Base-by-base conservation (phyloP, 1,140 invertebrate genomes). In the Mercenaria mercenaria region DNA sequence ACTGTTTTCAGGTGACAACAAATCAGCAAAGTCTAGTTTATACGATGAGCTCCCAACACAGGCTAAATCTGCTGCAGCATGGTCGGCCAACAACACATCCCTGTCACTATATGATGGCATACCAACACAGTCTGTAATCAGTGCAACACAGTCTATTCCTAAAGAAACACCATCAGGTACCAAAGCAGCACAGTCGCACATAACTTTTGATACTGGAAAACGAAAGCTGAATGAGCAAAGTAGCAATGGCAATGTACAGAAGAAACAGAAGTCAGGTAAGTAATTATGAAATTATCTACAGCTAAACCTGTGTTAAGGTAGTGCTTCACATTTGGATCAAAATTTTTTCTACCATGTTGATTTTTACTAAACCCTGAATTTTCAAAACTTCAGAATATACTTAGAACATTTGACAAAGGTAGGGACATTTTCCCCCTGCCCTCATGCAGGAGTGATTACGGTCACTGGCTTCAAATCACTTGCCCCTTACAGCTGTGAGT, bases 201-300 rank as follows among this genome's bases (percentile, higher is more conserved):
- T 18, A 1, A 32, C 6, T 8, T 23, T 34, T 13, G n/a, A 6
- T 32, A 15, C 69, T n/a, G 69, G 23, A 32, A 77, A 87, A 52
- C 20, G 67, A 50, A 85, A 85, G 50, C 37, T 47, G 34, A 43
- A 85, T 32, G 82, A 85, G 3, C 0, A 41, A 56, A 23, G 15
- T 37, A 41, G 29, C 41, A 43, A 43, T 72, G 47, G 23, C 0
- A 32, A n/a, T 81, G 6, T 37, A 34, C 23, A 81, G 47, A 85
- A 85, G 29, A 85, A 74, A 52, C 67, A 52, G 18, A 74, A 56
- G n/a, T 29, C 50, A 20, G 72, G 81, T 74, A 77, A 23, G 67
- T 10, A 61, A n/a, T n/a, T n/a, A n/a, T n/a, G n/a, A n/a, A n/a
- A n/a, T n/a, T 10, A 52, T 52, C 50, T 13, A 52, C 23, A 52